phyloP scores from a whole-genome alignment of 2,888 invertebrate genomes.

The Chrysolina americana region DNA sequence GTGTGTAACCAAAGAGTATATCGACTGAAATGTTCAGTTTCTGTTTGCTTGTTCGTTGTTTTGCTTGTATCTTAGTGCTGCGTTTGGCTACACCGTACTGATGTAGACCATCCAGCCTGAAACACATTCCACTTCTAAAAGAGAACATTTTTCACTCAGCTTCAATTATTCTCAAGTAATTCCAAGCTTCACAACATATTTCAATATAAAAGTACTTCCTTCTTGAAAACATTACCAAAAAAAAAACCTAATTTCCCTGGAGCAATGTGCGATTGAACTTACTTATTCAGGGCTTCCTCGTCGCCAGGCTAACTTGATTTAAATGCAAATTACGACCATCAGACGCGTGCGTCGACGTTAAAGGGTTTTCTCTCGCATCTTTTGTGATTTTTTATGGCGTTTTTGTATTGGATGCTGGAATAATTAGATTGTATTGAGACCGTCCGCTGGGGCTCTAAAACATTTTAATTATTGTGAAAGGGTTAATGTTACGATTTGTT shows the following conservation, averaged over 20 bases:
- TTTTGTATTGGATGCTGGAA: background rate
- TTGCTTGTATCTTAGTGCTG: too few species aligned
- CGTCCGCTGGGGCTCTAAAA: background rate
- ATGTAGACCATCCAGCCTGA: too few species aligned
- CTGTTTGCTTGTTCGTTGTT: too few species aligned
- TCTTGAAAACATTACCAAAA: background rate
- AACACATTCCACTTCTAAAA: too few species aligned
- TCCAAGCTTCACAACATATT: too few species aligned
- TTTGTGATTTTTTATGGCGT: background rate
- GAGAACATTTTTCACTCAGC: too few species aligned
- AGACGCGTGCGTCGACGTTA: constrained; percentile 56
- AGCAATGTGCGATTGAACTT: constrained; percentile 32
- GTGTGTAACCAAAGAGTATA: too few species aligned
- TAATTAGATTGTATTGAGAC: constrained; percentile 8
- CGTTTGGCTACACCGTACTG: too few species aligned
- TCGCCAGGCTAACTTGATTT: constrained; percentile 58
- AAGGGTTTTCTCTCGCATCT: constrained; percentile 35
- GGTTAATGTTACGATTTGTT: background rate
- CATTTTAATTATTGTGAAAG: background rate
- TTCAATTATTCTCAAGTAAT: too few species aligned
- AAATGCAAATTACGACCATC: constrained; percentile 61
- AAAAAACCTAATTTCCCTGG: too few species aligned
- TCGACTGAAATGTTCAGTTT: too few species aligned
- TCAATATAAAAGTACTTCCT: too few species aligned
- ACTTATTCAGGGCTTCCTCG: constrained; percentile 43